Evolutionary conservation across 2,888 invertebrate genomes (phyloP), one percentile per base, ranked within the genome.

Genomic region (Amiota mariae): DNA sequence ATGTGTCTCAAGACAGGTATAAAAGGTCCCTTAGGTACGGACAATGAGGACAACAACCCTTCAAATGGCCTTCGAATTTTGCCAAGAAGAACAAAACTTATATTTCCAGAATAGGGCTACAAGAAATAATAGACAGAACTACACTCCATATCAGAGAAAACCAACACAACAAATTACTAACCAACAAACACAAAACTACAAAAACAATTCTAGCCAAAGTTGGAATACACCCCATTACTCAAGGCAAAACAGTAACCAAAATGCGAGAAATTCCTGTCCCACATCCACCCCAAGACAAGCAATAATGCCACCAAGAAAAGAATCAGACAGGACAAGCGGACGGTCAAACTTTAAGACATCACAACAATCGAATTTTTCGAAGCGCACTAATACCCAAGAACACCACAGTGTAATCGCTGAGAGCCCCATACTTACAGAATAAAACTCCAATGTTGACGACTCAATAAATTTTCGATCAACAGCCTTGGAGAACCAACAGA

Each of bases 401-500:
- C 20, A 20, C 59, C 20, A 59, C 20, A 59, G 4, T 20, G 18
- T 59, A 4, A 20, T 49, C 12, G 12, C 15, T 8, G 15, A 59
- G 20, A 15, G 18, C 18, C 59, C 3, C 2, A 20, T 20, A 15
- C 11, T 59, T 3, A 8, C n/a, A n/a, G n/a, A 3, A 3, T 15
- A 59, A 59, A 3, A 15, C 8, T 59, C 18, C 20, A 59, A 59
- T 24, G 51, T 61, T 36, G 63, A 72, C 11, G 67, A 72, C 18
- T 56, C 47, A 8, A 15, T 51, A 72, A 72, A 72, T 72, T 72
- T 66, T 72, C 66, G 15, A 24, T 54, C 57, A 72, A 54, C 20
- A 64, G 72, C 72, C 67, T 72, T 24, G 66, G 20, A 54, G n/a
- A 24, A 51, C 72, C 72, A 54, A 66, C 57, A 46, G 72, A 11